phyloP scores from a whole-genome alignment of 2,797 vertebrate species.

The Cichlasoma orientale region DNA sequence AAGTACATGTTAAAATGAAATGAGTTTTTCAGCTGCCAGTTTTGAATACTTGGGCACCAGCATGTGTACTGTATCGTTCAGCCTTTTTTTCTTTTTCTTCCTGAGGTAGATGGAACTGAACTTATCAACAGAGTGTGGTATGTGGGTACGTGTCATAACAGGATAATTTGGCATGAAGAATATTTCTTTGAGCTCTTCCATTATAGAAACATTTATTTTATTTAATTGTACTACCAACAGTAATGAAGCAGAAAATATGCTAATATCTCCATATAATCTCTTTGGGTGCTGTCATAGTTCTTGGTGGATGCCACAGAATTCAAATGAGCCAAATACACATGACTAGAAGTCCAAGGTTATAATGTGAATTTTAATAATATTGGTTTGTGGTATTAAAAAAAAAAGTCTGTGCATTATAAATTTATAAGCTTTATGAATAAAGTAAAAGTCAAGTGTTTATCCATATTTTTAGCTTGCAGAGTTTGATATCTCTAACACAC shows the following conservation, averaged over 20 bases:
- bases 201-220: constrained; percentile 12
- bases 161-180: neutral
- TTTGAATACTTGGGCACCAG: neutral
- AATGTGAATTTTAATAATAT: constrained; percentile 1
- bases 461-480: neutral
- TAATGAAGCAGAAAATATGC: constrained; percentile 40
- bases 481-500: neutral
- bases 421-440: neutral
- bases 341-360: constrained; percentile 2
- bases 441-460: neutral
- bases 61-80: neutral
- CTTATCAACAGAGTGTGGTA: neutral
- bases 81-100: neutral
- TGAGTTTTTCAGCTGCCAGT: neutral
- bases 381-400: neutral
- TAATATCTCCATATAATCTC: constrained; percentile 18
- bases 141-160: neutral
- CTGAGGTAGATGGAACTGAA: neutral
- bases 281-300: constrained; percentile 27
- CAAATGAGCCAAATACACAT: constrained; percentile 23
- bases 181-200: neutral
- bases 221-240: constrained; percentile 20
- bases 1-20: constrained; percentile 34
- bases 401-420: neutral
- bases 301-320: constrained; percentile 31